phyloP scores from a whole-genome alignment of 2,888 invertebrate species.

The Lysandra coridon region DNA sequence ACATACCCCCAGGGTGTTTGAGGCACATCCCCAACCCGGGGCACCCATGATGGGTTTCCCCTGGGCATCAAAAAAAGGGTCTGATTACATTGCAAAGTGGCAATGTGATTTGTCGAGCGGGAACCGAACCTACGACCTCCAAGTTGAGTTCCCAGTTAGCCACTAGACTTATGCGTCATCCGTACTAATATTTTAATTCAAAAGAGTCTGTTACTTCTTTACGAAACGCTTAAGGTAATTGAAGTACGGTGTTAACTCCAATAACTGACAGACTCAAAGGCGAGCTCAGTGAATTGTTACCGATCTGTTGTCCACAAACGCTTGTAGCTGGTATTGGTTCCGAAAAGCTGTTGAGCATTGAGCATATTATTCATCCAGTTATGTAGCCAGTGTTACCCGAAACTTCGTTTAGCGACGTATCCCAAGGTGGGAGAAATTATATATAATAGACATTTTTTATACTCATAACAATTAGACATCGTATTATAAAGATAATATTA shows the following conservation, averaged over 20 bases:
- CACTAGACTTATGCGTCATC: not conserved
- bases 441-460: too few species aligned
- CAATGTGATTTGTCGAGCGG: not conserved
- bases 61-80: too few species aligned
- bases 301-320: not conserved
- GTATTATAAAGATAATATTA: too few species aligned
- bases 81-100: too few species aligned
- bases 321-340: not conserved
- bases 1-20: too few species aligned
- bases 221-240: not conserved
- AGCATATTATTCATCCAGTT: not conserved
- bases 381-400: not conserved
- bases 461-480: too few species aligned
- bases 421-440: too few species aligned
- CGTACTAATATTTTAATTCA: not conserved
- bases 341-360: not conserved
- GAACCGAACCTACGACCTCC: not conserved
- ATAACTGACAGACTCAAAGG: not conserved
- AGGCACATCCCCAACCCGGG: too few species aligned
- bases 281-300: not conserved
- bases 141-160: not conserved
- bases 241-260: not conserved
- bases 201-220: not conserved
- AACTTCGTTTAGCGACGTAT: not conserved
- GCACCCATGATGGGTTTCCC: too few species aligned